These are phyloP conservation scores for Oreochromis mossambicus DNA, from an alignment of 2,797 vertebrate species.

Conservation along the genomic window DNA sequence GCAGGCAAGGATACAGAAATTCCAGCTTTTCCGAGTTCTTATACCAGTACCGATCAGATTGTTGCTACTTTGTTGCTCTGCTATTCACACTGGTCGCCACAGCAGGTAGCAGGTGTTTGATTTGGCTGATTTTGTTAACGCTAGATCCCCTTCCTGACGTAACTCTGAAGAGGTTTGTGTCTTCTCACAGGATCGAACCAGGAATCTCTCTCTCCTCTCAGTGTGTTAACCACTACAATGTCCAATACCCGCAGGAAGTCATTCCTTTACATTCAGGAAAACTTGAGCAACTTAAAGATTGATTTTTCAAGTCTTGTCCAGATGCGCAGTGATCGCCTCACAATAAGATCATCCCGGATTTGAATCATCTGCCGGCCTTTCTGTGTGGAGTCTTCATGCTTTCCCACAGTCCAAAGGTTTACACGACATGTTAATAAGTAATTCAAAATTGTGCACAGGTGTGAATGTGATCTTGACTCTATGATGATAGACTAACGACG, in stretches of 20 bases:
- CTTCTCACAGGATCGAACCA: neutral
- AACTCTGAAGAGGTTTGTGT: neutral
- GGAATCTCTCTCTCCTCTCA: neutral
- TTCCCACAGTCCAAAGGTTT: too few species aligned
- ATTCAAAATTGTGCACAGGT: too few species aligned
- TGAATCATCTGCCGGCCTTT: too few species aligned
- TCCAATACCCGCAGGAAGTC: neutral
- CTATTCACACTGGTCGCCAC: neutral
- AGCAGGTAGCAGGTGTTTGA: neutral
- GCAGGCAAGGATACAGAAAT: neutral
- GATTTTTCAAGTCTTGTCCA: neutral
- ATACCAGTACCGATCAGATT: neutral
- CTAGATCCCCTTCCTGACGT: neutral
- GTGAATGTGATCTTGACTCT: too few species aligned
- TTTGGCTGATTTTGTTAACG: neutral
- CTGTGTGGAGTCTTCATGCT: too few species aligned
- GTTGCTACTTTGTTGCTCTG: neutral
- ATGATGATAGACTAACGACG: too few species aligned
- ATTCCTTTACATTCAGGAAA: neutral
- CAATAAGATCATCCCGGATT: neutral
- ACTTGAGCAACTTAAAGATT: neutral
- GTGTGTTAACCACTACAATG: neutral
- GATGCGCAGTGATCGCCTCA: neutral
- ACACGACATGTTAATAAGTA: too few species aligned
- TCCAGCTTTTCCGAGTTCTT: neutral